Evolutionary conservation across 2,888 invertebrate species (phyloP).

Genomic region (Amblyjoppa proteus): DNA sequence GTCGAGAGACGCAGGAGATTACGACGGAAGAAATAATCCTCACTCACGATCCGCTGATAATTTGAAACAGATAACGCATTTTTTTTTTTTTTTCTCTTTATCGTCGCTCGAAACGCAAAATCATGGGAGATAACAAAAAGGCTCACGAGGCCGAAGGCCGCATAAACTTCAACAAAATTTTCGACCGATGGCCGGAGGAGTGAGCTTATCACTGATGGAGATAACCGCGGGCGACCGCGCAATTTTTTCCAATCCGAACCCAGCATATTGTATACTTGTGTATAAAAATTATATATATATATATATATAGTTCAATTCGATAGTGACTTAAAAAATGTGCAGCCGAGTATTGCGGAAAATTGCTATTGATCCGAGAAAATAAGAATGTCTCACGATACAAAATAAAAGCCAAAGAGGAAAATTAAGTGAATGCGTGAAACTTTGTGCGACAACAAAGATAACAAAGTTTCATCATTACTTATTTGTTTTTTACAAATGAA

Average conservation of each 20-base stretch:
- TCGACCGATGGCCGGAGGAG: background rate
- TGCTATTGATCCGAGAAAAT: background rate
- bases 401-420: background rate
- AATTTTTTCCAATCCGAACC: background rate
- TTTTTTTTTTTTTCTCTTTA: background rate
- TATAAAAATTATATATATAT: too few species aligned
- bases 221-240: background rate
- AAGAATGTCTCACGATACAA: background rate
- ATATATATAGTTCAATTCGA: background rate
- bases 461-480: background rate
- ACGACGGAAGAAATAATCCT: background rate
- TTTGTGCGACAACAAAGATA: background rate
- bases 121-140: background rate
- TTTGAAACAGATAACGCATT: background rate
- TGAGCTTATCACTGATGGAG: background rate
- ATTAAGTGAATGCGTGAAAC: background rate
- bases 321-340: background rate
- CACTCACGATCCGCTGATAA: conserved; percentile 3
- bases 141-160: background rate
- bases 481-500: background rate
- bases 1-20: background rate
- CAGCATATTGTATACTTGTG: too few species aligned
- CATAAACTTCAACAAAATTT: background rate
- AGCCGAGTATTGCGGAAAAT: background rate
- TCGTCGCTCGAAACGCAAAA: background rate